A percentile compares a stretch with the other conserved stretches of the same genome.
These are phyloP conservation scores for Mormyrus iriodes DNA, from an alignment of 2,113 vertebrate species.

Conservation along the genomic window DNA sequence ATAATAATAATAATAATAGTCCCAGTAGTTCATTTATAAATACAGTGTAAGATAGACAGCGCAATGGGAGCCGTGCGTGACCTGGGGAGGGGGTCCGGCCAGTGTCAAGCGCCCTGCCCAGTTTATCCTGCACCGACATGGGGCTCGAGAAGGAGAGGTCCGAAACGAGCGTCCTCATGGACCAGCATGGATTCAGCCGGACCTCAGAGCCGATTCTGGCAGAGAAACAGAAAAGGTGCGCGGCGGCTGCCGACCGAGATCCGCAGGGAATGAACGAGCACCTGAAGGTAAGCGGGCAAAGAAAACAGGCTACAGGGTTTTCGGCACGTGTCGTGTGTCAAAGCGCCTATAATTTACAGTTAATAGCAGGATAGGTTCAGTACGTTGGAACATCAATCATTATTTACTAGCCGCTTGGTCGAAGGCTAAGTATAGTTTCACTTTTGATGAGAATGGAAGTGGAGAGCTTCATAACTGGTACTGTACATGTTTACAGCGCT, in stretches of 20 bases:
- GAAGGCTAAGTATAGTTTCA: not conserved
- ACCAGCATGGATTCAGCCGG: constrained; percentile 70
- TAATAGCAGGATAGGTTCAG: too few species aligned
- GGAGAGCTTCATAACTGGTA: not conserved
- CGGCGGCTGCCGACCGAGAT: constrained; percentile 60
- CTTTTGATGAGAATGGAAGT: not conserved
- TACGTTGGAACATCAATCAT: not conserved
- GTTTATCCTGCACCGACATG: constrained; percentile 51
- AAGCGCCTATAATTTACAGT: too few species aligned
- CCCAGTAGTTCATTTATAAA: not conserved
- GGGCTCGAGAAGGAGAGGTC: constrained; percentile 75
- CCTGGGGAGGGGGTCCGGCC: not conserved
- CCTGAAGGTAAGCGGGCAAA: constrained; percentile 63
- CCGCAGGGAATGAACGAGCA: constrained; percentile 70
- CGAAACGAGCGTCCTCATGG: constrained; percentile 75
- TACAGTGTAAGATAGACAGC: not conserved
- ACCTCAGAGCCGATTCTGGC: constrained; percentile 62
- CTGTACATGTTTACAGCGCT: not conserved
- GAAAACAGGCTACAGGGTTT: not conserved
- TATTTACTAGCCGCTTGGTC: not conserved
- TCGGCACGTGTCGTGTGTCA: too few species aligned
- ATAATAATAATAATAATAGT: not conserved
- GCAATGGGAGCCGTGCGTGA: not conserved
- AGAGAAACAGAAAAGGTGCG: constrained; percentile 47
- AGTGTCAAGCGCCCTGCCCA: not conserved